Conservation (phyloP, 2,113 vertebrate genomes). For the Plectropomus leopardus region DNA sequence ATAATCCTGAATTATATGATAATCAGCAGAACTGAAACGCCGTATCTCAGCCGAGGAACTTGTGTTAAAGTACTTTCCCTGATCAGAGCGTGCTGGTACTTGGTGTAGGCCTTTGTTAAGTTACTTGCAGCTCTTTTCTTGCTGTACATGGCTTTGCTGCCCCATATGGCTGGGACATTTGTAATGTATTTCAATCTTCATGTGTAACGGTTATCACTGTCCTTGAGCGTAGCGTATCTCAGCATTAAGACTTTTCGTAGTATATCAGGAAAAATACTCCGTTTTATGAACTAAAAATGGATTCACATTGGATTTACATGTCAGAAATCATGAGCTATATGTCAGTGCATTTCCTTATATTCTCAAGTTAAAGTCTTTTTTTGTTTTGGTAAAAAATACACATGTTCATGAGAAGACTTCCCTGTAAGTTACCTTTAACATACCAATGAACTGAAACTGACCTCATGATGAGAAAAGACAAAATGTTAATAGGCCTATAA, state of each 20-base stretch:
- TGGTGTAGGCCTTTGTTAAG: constrained; percentile 73
- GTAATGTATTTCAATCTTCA: constrained; percentile 57
- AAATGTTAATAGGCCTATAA: constrained; percentile 28
- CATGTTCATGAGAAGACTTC: constrained; percentile 10
- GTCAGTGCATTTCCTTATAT: not conserved
- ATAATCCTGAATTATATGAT: constrained; percentile 84
- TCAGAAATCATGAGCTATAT: not conserved
- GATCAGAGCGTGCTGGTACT: constrained; percentile 65
- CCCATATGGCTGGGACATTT: constrained; percentile 56
- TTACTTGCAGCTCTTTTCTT: constrained; percentile 69
- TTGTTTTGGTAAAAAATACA: not conserved
- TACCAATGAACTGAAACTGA: constrained; percentile 21
- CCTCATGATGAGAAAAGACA: constrained; percentile 23
- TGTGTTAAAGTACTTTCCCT: constrained; percentile 67
- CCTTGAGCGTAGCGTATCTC: constrained; percentile 4
- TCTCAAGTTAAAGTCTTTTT: not conserved
- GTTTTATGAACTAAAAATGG: not conserved
- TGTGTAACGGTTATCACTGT: constrained; percentile 44
- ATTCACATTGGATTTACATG: not conserved
- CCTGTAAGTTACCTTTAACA: constrained; percentile 1
- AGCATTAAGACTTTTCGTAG: constrained; percentile 14
- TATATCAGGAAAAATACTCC: not conserved
- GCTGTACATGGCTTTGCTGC: constrained; percentile 73
- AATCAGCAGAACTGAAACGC: constrained; percentile 73
- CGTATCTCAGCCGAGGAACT: constrained; percentile 65